Conservation (phyloP, 2,113 vertebrate genomes). For the human region GRCh38 chr11:39216001-39216500, state of each 20-base stretch:
- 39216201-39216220: not conserved
- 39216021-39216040: not conserved
- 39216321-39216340: not conserved
- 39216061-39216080: not conserved
- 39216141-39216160: constrained; percentile 1
- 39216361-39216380: not conserved
- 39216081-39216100: not conserved
- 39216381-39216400: not conserved
- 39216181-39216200: not conserved
- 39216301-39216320: not conserved
- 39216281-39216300: not conserved
- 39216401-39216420: not conserved
- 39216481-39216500: not conserved
- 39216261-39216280: not conserved
- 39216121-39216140: not conserved
- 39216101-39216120: not conserved
- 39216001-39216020: not conserved
- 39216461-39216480: not conserved
- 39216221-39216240: not conserved
- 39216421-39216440: not conserved
- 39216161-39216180: not conserved
- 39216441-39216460: not conserved
- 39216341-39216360: not conserved
- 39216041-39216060: not conserved
- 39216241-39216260: not conserved